phyloP scores from a whole-genome alignment of 2,888 invertebrate genomes.

The Lepeophtheirus nordmannii region DNA sequence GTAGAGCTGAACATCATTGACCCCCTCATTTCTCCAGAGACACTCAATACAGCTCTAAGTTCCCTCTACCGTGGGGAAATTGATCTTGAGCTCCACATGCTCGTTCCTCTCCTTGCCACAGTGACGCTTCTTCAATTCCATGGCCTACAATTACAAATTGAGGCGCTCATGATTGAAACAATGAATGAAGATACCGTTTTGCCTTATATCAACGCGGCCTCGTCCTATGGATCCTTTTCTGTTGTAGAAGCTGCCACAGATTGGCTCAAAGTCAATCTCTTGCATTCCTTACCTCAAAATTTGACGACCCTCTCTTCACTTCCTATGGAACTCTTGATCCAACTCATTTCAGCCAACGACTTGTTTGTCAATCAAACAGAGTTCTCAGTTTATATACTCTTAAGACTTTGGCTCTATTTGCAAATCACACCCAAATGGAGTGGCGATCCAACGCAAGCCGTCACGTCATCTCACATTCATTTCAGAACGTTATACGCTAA shows the following conservation, averaged over 20 bases:
- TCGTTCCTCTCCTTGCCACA: conserved; percentile 27
- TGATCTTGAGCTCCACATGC: conserved; percentile 39
- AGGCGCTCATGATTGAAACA: conserved; percentile 56
- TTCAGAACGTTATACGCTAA: background rate
- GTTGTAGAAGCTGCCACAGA: conserved; percentile 41
- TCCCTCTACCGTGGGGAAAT: conserved; percentile 61
- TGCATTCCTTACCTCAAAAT: conserved; percentile 26
- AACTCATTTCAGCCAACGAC: conserved; percentile 46
- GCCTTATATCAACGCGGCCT: conserved; percentile 50
- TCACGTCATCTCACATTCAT: conserved; percentile 30
- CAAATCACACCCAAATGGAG: conserved; percentile 39
- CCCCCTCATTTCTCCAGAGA: conserved; percentile 51
- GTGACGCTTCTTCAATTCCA: conserved; percentile 57
- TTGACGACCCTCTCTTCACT: conserved; percentile 25
- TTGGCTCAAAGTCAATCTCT: conserved; percentile 28
- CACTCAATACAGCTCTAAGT: conserved; percentile 52
- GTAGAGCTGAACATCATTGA: conserved; percentile 54
- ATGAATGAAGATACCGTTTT: conserved; percentile 53
- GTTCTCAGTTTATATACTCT: conserved; percentile 53
- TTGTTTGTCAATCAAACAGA: conserved; percentile 61
- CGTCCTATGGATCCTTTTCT: conserved; percentile 48
- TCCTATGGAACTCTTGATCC: conserved; percentile 44
- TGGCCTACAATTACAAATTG: conserved; percentile 53
- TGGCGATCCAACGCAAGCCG: conserved; percentile 32
- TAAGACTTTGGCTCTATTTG: conserved; percentile 52